These are phyloP conservation scores for Nezara viridula DNA, from an alignment of 2,888 invertebrate species.

Conservation along the genomic window DNA sequence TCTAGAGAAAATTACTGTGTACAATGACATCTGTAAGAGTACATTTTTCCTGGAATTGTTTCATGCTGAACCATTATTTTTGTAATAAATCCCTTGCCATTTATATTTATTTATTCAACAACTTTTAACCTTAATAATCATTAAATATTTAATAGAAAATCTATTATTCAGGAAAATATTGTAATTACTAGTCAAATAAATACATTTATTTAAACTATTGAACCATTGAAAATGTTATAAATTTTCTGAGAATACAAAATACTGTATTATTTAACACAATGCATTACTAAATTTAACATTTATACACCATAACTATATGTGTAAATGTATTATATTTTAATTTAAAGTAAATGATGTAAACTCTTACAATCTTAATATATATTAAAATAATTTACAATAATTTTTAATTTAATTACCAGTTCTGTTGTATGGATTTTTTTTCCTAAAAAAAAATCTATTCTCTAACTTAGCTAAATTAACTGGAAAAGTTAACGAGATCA, in stretches of 20 bases:
- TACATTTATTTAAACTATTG: slow-evolving; percentile 33
- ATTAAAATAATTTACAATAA: slow-evolving; percentile 32
- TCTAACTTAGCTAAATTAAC: slow-evolving; percentile 3
- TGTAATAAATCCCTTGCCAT: not conserved
- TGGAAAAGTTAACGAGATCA: not conserved
- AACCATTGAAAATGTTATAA: not conserved
- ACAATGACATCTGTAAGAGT: no score
- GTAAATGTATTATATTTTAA: not conserved
- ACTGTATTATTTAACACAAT: slow-evolving; percentile 7
- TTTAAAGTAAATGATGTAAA: slow-evolving; percentile 2
- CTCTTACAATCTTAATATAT: not conserved
- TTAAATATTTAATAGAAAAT: not conserved
- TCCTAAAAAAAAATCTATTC: not conserved
- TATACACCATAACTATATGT: not conserved
- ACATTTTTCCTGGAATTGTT: no score
- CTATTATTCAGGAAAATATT: slow-evolving; percentile 15
- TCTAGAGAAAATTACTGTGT: no score
- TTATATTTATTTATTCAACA: not conserved
- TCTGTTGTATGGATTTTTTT: not conserved
- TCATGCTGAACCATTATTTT: not conserved
- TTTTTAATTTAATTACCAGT: not conserved
- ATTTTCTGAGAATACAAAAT: not conserved
- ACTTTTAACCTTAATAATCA: not conserved
- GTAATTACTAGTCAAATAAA: slow-evolving; percentile 10
- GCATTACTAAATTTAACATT: not conserved